Base-by-base conservation (phyloP, 2,113 vertebrate species). In the Alaudala cheleensis region DNA sequence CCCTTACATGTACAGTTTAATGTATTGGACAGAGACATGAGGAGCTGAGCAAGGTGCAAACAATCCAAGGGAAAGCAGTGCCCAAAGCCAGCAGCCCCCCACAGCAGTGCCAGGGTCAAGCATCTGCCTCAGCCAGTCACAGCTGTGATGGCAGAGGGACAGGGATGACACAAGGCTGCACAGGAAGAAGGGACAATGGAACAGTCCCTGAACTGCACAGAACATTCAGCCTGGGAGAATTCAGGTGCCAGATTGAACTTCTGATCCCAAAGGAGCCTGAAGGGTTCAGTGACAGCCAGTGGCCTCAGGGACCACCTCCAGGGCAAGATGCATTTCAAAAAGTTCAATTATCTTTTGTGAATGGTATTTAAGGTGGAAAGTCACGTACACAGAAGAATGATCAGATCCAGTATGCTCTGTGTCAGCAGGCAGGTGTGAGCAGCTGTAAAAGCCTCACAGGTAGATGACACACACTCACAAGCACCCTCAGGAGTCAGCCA, bases 121-220 rank as follows among this genome's bases (percentile, higher is more conserved):
- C 7, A 6, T 0, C 1, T 24, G 10, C 62, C 45, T 44, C 6
- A 25, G 1, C 28, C 69, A 50, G 44, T 56, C 60, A 66, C 15
- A 50, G 57, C 33, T 7, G 3, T 29, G 15, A 8, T 14, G 54
- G 18, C 40, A 33, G 23, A 40, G 62, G 24, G 1, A 26, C 3
- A 15, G 50, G 3, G 22, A 29, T n/a, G n/a, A n/a, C 51, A 58
- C 47, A 62, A 31, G 39, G 42, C 42, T 61, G 37, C 28, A 25
- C 4, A 37, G n/a, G 45, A 62, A 42, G 40, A 70, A 86, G 50
- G 16, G 61, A 34, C 57, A 49, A 5, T 0, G 0, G 23, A 9
- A 18, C n/a, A 21, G 37, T 2, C 40, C 44, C 57, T 5, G 2
- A 60, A 16, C 13, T 47, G 71, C 49, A 37, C 20, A 49, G 37